These are phyloP conservation scores for Drosophila austrosaltans DNA, from an alignment of 2,888 invertebrate species.

Conservation along the genomic window DNA sequence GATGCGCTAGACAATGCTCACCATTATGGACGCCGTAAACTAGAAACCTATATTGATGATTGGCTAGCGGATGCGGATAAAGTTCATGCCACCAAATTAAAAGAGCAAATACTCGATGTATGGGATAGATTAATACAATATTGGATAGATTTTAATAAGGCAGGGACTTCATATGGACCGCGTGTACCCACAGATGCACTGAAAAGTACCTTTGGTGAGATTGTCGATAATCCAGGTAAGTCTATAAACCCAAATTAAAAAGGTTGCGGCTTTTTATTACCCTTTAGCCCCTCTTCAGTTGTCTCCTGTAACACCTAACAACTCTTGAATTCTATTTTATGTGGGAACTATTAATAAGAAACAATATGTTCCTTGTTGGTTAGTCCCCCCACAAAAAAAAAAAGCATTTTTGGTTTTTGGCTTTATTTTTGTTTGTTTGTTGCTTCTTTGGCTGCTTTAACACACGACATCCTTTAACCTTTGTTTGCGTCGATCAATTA, in stretches of 20 bases:
- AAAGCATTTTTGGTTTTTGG: slow-evolving; percentile 15
- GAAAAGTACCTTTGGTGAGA: slow-evolving; percentile 88
- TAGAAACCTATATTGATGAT: slow-evolving; percentile 92
- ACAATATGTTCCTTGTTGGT: slow-evolving; percentile 17
- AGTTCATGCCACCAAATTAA: slow-evolving; percentile 91
- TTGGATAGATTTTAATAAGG: slow-evolving; percentile 90
- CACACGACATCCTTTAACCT: slow-evolving; percentile 28
- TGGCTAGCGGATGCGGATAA: slow-evolving; percentile 92
- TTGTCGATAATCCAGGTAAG: slow-evolving; percentile 90
- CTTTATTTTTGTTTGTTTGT: slow-evolving; percentile 33
- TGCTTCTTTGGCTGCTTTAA: slow-evolving; percentile 23
- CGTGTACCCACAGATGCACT: slow-evolving; percentile 90
- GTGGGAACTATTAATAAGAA: not conserved
- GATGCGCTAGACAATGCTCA: slow-evolving; percentile 96
- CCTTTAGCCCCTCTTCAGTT: slow-evolving; percentile 37
- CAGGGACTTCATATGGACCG: slow-evolving; percentile 86
- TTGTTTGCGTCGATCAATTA: slow-evolving; percentile 59
- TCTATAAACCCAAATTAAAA: not conserved
- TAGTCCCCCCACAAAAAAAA: not conserved
- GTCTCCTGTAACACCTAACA: slow-evolving; percentile 32
- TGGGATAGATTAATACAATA: slow-evolving; percentile 97
- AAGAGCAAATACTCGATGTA: slow-evolving; percentile 94
- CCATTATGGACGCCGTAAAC: slow-evolving; percentile 94
- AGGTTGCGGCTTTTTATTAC: not conserved
- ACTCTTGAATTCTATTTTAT: slow-evolving; percentile 13